Evolutionary conservation across 2,113 vertebrate genomes (phyloP).

Genomic region (Ivindomyrus marchei): DNA sequence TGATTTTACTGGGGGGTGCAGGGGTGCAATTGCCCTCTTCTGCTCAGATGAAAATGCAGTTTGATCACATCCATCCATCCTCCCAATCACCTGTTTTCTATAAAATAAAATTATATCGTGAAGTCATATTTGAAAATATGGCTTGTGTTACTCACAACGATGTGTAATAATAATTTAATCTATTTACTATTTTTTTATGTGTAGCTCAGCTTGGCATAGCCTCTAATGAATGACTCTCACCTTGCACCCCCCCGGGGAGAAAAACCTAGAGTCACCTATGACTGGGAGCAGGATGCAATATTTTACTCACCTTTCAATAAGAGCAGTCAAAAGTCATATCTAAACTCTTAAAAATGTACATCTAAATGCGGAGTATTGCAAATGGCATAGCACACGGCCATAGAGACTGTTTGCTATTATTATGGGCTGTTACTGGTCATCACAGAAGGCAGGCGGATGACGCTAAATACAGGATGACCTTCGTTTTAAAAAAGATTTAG

Average conservation of each 20-base stretch:
- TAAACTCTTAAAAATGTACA: not conserved
- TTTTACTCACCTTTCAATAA: not conserved
- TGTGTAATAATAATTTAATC: not conserved
- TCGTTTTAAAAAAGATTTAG: not conserved
- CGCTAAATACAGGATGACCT: not conserved
- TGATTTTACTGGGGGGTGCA: not conserved
- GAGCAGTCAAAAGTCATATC: not conserved
- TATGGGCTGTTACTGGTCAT: not conserved
- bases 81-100: not conserved
- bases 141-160: not conserved
- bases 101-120: not conserved
- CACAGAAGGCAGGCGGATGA: not conserved
- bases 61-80: not conserved
- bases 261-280: not conserved
- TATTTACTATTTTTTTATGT: not conserved
- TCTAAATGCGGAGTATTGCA: not conserved
- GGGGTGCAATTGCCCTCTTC: not conserved
- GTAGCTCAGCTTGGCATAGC: not conserved
- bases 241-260: not conserved
- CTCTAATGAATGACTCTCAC: not conserved
- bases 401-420: not conserved
- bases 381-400: not conserved
- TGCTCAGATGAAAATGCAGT: not conserved
- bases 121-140: not conserved
- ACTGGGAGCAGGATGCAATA: not conserved